Conservation (phyloP, 2,797 vertebrate genomes). For the Streptopelia turtur region DNA sequence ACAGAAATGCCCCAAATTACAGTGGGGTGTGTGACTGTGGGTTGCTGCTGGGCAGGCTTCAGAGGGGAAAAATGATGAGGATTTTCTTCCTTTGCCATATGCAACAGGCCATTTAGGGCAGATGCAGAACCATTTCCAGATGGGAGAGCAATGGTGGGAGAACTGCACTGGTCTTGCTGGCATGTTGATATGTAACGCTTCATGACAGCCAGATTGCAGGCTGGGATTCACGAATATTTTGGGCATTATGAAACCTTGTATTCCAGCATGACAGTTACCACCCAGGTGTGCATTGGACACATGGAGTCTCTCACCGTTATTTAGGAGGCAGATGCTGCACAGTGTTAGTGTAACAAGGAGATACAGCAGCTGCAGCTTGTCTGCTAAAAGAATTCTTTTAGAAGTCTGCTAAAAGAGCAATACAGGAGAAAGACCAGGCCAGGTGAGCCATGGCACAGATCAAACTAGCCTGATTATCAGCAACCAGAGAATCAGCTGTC, state of each 20-base stretch:
- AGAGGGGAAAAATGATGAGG: neutral
- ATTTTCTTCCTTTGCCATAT: neutral
- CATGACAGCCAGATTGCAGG: fast-evolving
- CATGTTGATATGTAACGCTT: neutral
- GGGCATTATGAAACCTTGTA: neutral
- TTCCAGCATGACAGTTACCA: neutral
- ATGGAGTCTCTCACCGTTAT: neutral
- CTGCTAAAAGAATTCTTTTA: too few species aligned
- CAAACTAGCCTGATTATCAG: neutral
- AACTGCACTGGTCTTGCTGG: neutral
- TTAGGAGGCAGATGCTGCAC: neutral
- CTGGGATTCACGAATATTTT: neutral
- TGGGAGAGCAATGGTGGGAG: neutral
- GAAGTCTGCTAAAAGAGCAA: fast-evolving
- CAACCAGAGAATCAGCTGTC: neutral
- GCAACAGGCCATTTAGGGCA: neutral
- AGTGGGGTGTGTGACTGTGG: neutral
- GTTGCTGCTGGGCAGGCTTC: neutral
- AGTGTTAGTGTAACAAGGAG: neutral
- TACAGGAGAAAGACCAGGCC: neutral
- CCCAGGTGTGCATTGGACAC: neutral
- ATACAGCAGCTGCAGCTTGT: neutral
- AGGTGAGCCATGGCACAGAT: neutral
- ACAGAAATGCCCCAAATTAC: neutral
- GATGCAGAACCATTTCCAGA: neutral